A percentile compares a stretch with the other conserved stretches of the same genome.
Evolutionary conservation across 2,113 vertebrate species (phyloP).

Genomic region (Scopus umbretta): DNA sequence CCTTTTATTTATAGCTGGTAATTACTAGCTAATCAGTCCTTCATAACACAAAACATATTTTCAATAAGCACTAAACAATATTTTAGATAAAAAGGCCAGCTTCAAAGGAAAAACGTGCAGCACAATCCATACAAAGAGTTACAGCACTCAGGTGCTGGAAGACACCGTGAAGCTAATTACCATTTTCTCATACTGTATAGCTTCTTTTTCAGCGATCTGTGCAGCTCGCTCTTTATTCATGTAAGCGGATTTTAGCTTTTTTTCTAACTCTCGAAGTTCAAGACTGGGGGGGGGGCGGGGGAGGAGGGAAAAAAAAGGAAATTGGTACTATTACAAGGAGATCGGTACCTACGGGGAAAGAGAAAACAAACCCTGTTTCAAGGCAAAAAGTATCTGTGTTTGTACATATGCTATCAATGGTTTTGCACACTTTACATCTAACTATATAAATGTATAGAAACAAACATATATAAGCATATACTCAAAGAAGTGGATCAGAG

Average conservation of each 20-base stretch:
- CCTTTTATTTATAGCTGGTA: neutral
- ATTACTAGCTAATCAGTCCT: neutral
- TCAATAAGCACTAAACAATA: neutral
- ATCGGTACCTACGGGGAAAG: neutral
- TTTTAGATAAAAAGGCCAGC: neutral
- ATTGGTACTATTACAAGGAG: neutral
- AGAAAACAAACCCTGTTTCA: neutral
- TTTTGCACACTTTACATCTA: neutral
- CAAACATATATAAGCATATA: fast-evolving
- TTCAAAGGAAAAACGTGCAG: neutral
- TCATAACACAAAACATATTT: neutral
- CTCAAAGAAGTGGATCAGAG: neutral
- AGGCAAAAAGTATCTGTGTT: neutral
- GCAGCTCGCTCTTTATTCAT: conserved; percentile 86
- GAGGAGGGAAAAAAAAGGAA: neutral
- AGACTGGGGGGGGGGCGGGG: conserved; percentile 48
- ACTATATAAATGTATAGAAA: too few relatives aligned
- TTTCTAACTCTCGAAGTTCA: conserved; percentile 88
- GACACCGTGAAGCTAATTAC: conserved; percentile 61
- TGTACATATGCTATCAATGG: neutral
- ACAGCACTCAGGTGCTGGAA: neutral
- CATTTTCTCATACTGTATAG: conserved; percentile 76
- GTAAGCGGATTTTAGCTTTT: conserved; percentile 85
- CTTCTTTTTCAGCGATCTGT: conserved; percentile 89
- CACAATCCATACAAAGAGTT: neutral